Percentiles rank a stretch among this genome's conserved stretches.
Conservation (phyloP, 1,140 invertebrate genomes). For the Saccostrea cuccullata region DNA sequence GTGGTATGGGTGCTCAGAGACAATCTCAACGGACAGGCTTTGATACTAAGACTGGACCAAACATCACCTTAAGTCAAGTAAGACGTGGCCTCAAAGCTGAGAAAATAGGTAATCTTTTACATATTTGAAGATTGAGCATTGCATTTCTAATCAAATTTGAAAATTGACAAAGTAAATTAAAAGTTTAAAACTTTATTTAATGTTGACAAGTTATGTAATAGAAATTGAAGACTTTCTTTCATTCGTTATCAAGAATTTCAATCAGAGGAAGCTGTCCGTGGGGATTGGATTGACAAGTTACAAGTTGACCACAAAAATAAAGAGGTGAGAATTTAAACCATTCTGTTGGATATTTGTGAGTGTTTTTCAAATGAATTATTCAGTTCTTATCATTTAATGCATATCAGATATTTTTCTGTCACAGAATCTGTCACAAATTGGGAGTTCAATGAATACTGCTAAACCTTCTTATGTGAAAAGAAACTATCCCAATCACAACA, state of each 20-base stretch:
- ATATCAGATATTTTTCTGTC: background rate
- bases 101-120: background rate
- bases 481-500: background rate
- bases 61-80: background rate
- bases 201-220: too few species aligned
- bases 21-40: background rate
- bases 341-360: background rate
- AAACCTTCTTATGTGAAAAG: background rate
- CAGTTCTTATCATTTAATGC: background rate
- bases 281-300: background rate
- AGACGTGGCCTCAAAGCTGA: background rate
- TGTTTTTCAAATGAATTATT: background rate
- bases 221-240: too few species aligned
- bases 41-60: background rate
- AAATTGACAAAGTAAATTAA: background rate
- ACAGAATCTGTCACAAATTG: background rate
- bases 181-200: background rate
- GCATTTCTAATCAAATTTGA: too few species aligned
- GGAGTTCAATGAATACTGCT: background rate
- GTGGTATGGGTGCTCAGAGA: constrained; percentile 45
- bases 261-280: background rate
- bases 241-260: background rate
- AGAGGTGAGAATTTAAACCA: background rate
- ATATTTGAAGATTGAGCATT: too few species aligned
- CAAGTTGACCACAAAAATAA: background rate